Evolutionary conservation across 2,888 invertebrate species (phyloP).

Genomic region (Drosophila aldrichi): DNA sequence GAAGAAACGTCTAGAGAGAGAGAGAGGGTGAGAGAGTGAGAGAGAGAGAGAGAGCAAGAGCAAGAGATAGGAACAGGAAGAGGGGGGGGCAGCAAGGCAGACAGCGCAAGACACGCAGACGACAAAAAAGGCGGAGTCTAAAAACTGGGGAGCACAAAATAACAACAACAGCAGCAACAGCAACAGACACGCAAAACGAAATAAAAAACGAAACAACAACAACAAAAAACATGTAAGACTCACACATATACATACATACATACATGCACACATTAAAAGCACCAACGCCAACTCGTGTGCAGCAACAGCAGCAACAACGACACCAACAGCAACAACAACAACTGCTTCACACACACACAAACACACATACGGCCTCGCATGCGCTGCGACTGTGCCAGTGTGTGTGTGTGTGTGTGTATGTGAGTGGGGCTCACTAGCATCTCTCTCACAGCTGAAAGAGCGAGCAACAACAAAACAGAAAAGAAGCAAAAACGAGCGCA

Average conservation of each 20-base stretch:
- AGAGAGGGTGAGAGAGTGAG: slow-evolving; percentile 2
- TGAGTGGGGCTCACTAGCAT: slow-evolving; percentile 56
- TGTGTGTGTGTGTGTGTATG: slow-evolving; percentile 39
- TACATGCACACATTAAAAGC: slow-evolving; percentile 63
- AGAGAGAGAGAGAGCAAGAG: slow-evolving; percentile 1
- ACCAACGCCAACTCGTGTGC: slow-evolving; percentile 82
- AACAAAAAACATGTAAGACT: slow-evolving; percentile 73
- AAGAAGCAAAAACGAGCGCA: slow-evolving; percentile 37
- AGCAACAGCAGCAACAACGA: slow-evolving; percentile 65
- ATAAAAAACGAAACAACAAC: slow-evolving; percentile 56
- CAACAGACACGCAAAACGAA: slow-evolving; percentile 68
- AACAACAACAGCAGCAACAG: slow-evolving; percentile 36
- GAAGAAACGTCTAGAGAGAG: slow-evolving; percentile 38
- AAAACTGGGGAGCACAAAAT: slow-evolving; percentile 79
- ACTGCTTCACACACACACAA: slow-evolving; percentile 21
- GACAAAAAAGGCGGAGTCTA: slow-evolving; percentile 84
- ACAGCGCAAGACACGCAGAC: slow-evolving; percentile 74
- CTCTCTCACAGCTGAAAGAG: slow-evolving; percentile 54
- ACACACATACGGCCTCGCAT: slow-evolving; percentile 51
- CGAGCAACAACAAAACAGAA: slow-evolving; percentile 45
- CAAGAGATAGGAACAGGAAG: slow-evolving; percentile 4
- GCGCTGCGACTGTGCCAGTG: slow-evolving; percentile 42
- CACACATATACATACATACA: slow-evolving; percentile 63
- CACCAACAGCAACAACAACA: slow-evolving; percentile 19
- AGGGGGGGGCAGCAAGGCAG: slow-evolving; percentile 47